Conservation (phyloP, 64 coral and sea anemone species). For the Montipora sp. region DNA sequence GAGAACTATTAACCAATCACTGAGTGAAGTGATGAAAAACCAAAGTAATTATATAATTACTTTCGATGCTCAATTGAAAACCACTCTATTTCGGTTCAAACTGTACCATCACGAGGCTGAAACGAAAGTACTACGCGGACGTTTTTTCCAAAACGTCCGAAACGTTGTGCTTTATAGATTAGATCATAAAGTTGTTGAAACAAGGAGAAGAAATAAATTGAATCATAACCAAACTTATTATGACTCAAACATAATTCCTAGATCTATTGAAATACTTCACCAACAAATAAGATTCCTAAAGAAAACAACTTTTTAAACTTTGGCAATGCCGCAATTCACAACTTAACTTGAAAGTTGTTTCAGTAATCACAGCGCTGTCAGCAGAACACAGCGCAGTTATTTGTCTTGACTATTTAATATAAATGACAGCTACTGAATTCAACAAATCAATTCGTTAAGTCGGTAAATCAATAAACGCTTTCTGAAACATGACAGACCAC, state of each 20-base stretch:
- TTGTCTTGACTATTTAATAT: neutral
- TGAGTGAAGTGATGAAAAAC: too few species aligned
- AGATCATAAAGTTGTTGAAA: neutral
- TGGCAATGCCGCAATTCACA: neutral
- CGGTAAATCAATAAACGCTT: neutral
- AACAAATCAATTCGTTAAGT: neutral
- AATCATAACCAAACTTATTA: neutral
- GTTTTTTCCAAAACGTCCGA: neutral
- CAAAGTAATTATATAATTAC: too few species aligned
- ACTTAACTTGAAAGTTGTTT: neutral
- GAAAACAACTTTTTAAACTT: neutral
- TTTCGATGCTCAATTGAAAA: too few species aligned
- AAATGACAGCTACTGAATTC: neutral
- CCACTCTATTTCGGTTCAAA: neutral
- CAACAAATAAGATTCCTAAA: neutral
- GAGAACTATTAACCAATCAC: too few species aligned
- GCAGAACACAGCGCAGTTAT: neutral
- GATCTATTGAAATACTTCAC: neutral
- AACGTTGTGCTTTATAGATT: neutral
- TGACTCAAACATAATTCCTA: neutral
- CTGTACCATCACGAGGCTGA: neutral
- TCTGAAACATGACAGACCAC: neutral
- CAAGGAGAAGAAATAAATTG: neutral
- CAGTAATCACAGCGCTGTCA: neutral
- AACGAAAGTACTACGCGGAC: neutral